Base-by-base conservation (phyloP, 1,140 invertebrate species). In the Nilaparvata lugens region DNA sequence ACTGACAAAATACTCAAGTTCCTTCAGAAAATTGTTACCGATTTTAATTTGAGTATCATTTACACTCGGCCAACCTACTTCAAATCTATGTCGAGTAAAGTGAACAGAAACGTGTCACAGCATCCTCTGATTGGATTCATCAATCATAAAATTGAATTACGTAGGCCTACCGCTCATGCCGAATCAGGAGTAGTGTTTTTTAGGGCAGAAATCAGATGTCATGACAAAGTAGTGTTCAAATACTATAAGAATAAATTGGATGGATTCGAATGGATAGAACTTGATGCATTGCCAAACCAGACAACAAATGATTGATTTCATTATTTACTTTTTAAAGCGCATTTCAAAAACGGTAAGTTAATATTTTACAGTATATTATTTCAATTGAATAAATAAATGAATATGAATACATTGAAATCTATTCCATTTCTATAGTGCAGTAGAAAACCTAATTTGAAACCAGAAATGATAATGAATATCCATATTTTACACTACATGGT, bases 1-100 rank as follows among this genome's bases (percentile, higher is more conserved):
- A 16, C 76, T 0, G 74, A 69, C 52, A 69, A 69, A 31, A 55
- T 75, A 2, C 31, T 80, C 9, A 69, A 67, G 59, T 43, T 63
- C 0, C 28, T 78, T 4, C 72, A 71, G 62, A 68, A 62, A 23
- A 65, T 64, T 19, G 71, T 72, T 4, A 66, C 67, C 62, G 68
- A 67, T 25, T 71, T 69, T 58, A 74, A 76, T 53, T 59, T 74
- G 31, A 58, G 63, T 23, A 59, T 64, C 3, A 62, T 64, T 11
- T 64, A 59, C 42, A 59, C 60, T 11, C 24, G 53, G 42, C 63
- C 52, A 14, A 40, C 52, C 19, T 62, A 64, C 43, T 64, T 64
- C 38, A 58, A 64, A 19, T 64, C 63, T 19, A 58, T 59, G 43
- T 11, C 21, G n/a, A 14, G 13, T 28, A 60, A 43, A 13, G 0